Evolutionary conservation across 1,140 invertebrate species (phyloP), one percentile per base, ranked within the genome.

Genomic region (Temnothorax longispinosus): DNA sequence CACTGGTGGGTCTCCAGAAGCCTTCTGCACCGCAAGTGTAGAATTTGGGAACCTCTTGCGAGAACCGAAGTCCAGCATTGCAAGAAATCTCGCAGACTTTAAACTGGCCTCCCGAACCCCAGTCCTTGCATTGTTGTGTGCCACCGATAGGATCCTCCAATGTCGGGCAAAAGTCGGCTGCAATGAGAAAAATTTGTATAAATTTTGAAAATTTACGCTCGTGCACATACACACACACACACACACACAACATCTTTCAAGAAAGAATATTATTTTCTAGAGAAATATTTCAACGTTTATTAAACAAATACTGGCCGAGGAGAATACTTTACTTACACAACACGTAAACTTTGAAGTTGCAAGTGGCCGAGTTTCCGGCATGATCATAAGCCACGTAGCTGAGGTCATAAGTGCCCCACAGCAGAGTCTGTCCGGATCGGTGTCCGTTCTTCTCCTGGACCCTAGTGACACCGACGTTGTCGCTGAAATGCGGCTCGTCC

Each of bases 1-100:
- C 96, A 35, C 95, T 96, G 2, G 98, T 98, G 35, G 99, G 99
- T 88, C 98, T 96, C 99, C 99, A 99, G 94, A 99, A 99, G 54
- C 99, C 99, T 97, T 99, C 99, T 77, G 98, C 98, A 18, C 98
- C 99, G 94, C 99, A 99, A 7, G 98, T 99, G 93, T 99, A 99
- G 96, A 99, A 99, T 89, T 98, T 98, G 0, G 99, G 98, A 50
- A 99, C 98, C 65, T 97, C 96, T 94, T 99, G 98, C 1, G 98
- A 98, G 95, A 99, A 99, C 89, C 98, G 96, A 1, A 98, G 95
- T 15, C 98, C 98, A 56, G 97, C 93, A 89, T 98, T 98, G 92
- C 99, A 99, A 77, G 97, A 95, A 80, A 99, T 99, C 93, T 98
- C 98, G 94, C 97, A 99, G 50, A 98, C 98, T 94, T 99, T 98